Conservation (phyloP, 2,797 vertebrate genomes). For the Anas flavirostris region DNA sequence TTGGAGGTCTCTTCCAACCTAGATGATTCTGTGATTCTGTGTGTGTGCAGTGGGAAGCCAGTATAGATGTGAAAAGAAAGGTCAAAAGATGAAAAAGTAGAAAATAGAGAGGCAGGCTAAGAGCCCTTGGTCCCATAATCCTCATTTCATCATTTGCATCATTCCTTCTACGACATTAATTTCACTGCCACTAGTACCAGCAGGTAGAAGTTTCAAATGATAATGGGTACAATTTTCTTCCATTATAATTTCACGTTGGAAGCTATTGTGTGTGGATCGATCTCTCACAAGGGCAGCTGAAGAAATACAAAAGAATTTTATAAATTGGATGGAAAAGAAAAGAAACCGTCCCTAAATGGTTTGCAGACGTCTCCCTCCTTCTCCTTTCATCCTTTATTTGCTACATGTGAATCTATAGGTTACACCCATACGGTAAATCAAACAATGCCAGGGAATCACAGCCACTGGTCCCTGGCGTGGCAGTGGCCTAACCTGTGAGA, state of each 20-base stretch:
- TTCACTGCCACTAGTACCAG: background rate
- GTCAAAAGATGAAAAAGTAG: background rate
- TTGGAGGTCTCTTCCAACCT: too few relatives aligned
- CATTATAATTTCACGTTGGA: background rate
- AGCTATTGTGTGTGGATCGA: background rate
- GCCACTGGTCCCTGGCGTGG: background rate
- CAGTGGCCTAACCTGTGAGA: background rate
- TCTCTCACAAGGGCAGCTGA: background rate
- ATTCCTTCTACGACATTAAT: background rate
- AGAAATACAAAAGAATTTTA: background rate
- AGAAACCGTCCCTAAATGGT: background rate
- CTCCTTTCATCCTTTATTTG: background rate
- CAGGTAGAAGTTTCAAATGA: background rate
- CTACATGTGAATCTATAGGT: background rate
- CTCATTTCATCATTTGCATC: background rate
- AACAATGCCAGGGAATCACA: background rate
- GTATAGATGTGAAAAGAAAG: background rate
- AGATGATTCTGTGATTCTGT: too few relatives aligned
- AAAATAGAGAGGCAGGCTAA: background rate
- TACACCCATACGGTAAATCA: background rate
- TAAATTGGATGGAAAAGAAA: background rate
- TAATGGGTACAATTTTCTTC: background rate
- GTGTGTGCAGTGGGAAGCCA: background rate
- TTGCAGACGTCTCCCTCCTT: background rate
- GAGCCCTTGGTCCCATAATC: background rate